Percentiles rank a stretch among this genome's conserved stretches.
phyloP scores from a whole-genome alignment of 1,140 invertebrate genomes.

The Tenebrio molitor region DNA sequence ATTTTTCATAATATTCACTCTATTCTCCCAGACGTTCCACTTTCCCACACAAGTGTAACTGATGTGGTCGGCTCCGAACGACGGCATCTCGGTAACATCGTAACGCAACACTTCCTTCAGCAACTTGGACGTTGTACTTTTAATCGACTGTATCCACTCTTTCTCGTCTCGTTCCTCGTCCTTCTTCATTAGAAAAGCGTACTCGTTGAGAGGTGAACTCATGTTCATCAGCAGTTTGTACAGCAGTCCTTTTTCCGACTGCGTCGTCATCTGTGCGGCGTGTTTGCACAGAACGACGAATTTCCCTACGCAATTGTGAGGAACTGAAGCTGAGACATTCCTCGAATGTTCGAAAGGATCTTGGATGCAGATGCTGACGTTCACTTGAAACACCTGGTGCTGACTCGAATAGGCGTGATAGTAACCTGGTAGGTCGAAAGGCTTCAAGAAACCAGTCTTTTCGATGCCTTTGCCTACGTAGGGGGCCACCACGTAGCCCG shows the following conservation, averaged over 20 bases:
- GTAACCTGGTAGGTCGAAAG: conserved; percentile 64
- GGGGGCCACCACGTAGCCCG: conserved; percentile 69
- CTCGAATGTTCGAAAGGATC: conserved; percentile 74
- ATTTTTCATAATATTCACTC: conserved; percentile 21
- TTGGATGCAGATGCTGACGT: conserved; percentile 71
- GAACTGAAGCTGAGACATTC: conserved; percentile 66
- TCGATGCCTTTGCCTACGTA: conserved; percentile 68
- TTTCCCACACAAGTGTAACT: background rate
- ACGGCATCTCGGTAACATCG: background rate
- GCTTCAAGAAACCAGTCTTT: conserved; percentile 65
- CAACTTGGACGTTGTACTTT: background rate
- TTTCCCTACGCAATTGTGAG: background rate
- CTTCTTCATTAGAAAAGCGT: too few relatives aligned
- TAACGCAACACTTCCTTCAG: background rate
- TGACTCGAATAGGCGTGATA: conserved; percentile 67
- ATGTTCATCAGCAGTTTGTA: background rate
- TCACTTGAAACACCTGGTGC: conserved; percentile 60
- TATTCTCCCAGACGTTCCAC: background rate
- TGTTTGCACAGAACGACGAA: background rate
- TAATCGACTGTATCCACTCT: background rate
- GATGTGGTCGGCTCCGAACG: background rate
- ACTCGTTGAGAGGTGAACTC: background rate
- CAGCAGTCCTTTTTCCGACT: background rate
- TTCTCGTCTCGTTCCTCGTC: too few relatives aligned
- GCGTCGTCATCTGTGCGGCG: background rate